Percentiles rank a stretch among this genome's conserved stretches.
phyloP scores from a whole-genome alignment of 2,113 vertebrate genomes.

The Perccottus glenii region DNA sequence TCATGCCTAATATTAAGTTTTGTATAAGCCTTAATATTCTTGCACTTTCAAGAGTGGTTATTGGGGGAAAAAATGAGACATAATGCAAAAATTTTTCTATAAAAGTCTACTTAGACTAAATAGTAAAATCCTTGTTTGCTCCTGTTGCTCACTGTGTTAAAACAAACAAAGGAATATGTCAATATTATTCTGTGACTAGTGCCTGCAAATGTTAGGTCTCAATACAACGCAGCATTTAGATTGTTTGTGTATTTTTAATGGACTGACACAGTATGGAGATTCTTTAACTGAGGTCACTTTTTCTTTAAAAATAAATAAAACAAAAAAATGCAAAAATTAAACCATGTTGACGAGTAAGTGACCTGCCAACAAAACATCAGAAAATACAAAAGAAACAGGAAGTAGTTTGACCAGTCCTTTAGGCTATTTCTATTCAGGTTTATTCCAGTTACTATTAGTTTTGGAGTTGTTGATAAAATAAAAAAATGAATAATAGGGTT shows the following conservation, averaged over 20 bases:
- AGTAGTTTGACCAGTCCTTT: slow-evolving; percentile 93
- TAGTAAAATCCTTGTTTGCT: slow-evolving; percentile 18
- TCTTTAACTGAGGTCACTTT: slow-evolving; percentile 92
- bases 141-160: slow-evolving; percentile 32
- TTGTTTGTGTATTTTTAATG: slow-evolving; percentile 30
- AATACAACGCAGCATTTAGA: slow-evolving; percentile 22
- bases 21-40: too few relatives aligned
- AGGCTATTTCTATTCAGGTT: slow-evolving; percentile 75
- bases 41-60: too few relatives aligned
- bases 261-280: slow-evolving; percentile 99
- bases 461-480: neutral
- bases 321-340: slow-evolving; percentile 35
- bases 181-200: slow-evolving; percentile 14
- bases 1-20: too few relatives aligned
- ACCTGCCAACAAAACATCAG: slow-evolving; percentile 85
- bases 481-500: neutral
- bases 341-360: slow-evolving; percentile 85
- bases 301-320: slow-evolving; percentile 20
- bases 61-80: neutral
- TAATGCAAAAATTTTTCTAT: too few relatives aligned
- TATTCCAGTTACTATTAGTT: neutral
- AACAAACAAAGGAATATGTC: slow-evolving; percentile 48
- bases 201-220: slow-evolving; percentile 15
- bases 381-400: slow-evolving; percentile 66
- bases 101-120: slow-evolving; percentile 6